These are phyloP conservation scores for Orientallactaga sibirica DNA, from an alignment of 2,797 vertebrate species.

Conservation along the genomic window DNA sequence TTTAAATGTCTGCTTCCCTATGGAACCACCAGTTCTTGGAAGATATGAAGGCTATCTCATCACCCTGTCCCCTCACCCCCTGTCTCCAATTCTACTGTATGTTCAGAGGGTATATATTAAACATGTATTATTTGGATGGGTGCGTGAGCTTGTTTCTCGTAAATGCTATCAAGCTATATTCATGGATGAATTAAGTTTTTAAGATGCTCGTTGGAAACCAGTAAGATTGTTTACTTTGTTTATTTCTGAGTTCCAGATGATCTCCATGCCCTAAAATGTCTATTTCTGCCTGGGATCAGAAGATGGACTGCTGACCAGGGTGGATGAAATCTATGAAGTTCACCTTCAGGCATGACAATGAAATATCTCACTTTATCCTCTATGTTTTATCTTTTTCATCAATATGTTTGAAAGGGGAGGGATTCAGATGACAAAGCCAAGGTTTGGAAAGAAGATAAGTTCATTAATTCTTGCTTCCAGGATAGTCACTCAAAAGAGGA, in stretches of 20 bases:
- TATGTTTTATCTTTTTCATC: slow-evolving; percentile 3
- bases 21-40: neutral
- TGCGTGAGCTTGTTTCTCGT: slow-evolving; percentile 37
- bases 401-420: neutral
- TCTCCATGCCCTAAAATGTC: neutral
- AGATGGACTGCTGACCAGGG: neutral
- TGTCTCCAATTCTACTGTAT: neutral
- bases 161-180: neutral
- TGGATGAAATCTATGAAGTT: neutral
- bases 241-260: neutral
- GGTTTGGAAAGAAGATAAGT: neutral
- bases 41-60: neutral
- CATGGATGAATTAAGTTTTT: slow-evolving; percentile 35
- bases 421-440: neutral
- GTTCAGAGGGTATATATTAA: neutral
- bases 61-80: too few species aligned
- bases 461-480: neutral
- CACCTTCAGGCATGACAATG: neutral
- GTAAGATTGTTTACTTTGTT: slow-evolving; percentile 19
- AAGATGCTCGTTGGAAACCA: neutral
- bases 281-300: neutral
- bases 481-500: neutral
- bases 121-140: neutral
- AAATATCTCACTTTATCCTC: neutral
- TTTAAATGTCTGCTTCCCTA: neutral